Evolutionary conservation across 2,113 vertebrate genomes (phyloP).

Genomic region (Anolis sagrei): DNA sequence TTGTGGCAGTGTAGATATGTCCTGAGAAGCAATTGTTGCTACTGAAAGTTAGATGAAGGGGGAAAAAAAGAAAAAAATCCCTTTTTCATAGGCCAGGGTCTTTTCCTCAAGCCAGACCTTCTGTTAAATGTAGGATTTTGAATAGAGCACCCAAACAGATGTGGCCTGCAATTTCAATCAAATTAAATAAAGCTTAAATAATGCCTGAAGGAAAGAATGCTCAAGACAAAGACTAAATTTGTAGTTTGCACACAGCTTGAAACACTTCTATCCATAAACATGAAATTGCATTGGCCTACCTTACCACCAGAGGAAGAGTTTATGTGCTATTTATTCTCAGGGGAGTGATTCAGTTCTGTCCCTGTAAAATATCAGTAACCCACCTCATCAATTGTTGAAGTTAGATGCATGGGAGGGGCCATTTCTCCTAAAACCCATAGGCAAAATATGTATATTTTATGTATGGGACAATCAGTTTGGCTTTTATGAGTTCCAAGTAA

Average conservation of each 20-base stretch:
- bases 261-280: slow-evolving; percentile 63
- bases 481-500: neutral
- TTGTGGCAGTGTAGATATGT: too few species aligned
- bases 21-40: neutral
- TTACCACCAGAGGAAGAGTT: slow-evolving; percentile 62
- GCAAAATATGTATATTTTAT: slow-evolving; percentile 30
- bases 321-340: slow-evolving; percentile 63
- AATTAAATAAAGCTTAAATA: slow-evolving; percentile 56
- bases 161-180: slow-evolving; percentile 50
- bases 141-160: slow-evolving; percentile 53
- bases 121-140: neutral
- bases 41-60: neutral
- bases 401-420: slow-evolving; percentile 49
- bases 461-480: slow-evolving; percentile 21
- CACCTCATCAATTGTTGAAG: slow-evolving; percentile 70
- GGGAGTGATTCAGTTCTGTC: slow-evolving; percentile 57
- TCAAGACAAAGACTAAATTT: slow-evolving; percentile 37
- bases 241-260: slow-evolving; percentile 63
- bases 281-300: slow-evolving; percentile 63
- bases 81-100: slow-evolving; percentile 29
- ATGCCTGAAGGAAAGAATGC: slow-evolving; percentile 45
- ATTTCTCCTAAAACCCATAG: slow-evolving; percentile 42
- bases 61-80: neutral
- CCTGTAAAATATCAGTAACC: slow-evolving; percentile 73
- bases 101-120: slow-evolving; percentile 26